These are phyloP conservation scores for Formica aserva DNA, from an alignment of 2,888 invertebrate genomes.

Conservation along the genomic window DNA sequence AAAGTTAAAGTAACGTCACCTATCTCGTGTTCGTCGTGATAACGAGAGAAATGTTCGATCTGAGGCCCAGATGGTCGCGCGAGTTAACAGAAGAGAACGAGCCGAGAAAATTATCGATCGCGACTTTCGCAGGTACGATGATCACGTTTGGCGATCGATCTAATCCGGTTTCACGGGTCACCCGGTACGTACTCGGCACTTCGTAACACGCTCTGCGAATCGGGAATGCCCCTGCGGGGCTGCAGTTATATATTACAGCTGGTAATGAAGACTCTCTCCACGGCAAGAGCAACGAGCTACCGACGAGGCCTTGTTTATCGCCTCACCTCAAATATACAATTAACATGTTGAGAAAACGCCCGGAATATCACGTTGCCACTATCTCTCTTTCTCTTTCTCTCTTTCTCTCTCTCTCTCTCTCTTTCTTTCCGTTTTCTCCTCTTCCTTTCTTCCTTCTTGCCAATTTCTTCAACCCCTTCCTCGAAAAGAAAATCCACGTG, in stretches of 20 bases:
- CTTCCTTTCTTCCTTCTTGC: constrained; percentile 10
- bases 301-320: constrained; percentile 78
- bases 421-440: constrained; percentile 12
- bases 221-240: constrained; percentile 69
- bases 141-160: neutral
- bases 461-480: constrained; percentile 41
- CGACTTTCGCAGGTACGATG: neutral
- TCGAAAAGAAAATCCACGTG: constrained; percentile 54
- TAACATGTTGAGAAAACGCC: constrained; percentile 78
- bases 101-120: constrained; percentile 17
- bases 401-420: constrained; percentile 1
- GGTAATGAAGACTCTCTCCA: constrained; percentile 79
- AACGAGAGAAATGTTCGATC: constrained; percentile 11
- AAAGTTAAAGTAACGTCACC: constrained; percentile 48
- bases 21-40: neutral
- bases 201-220: constrained; percentile 68
- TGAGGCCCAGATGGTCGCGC: neutral
- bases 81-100: neutral
- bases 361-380: constrained; percentile 31
- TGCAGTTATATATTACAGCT: constrained; percentile 76
- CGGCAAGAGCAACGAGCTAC: constrained; percentile 72
- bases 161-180: constrained; percentile 55
- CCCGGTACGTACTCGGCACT: constrained; percentile 66
- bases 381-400: neutral
- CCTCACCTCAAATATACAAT: constrained; percentile 80